These are phyloP conservation scores for Danio rerio DNA, from an alignment of 2,113 vertebrate species.

Conservation along the genomic window GRCz12tu NC_133192.1:53165501-53166000, in stretches of 20 bases:
- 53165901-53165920: conserved; percentile 24
- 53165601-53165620: background rate
- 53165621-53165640: background rate
- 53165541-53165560: background rate
- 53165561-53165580: background rate
- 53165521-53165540: background rate
- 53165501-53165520: background rate
- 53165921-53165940: background rate
- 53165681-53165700: too few relatives aligned
- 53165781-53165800: conserved; percentile 23
- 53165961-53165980: conserved; percentile 2
- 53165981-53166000: background rate
- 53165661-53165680: background rate
- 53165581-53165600: background rate
- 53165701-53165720: background rate
- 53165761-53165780: background rate
- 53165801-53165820: conserved; percentile 53
- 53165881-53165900: conserved; percentile 22
- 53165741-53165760: background rate
- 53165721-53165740: background rate
- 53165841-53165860: conserved; percentile 60
- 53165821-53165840: conserved; percentile 59
- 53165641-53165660: background rate
- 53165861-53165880: conserved; percentile 72
- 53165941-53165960: background rate